Base-by-base conservation (phyloP, 2,113 vertebrate species). In the Dromas ardeola region DNA sequence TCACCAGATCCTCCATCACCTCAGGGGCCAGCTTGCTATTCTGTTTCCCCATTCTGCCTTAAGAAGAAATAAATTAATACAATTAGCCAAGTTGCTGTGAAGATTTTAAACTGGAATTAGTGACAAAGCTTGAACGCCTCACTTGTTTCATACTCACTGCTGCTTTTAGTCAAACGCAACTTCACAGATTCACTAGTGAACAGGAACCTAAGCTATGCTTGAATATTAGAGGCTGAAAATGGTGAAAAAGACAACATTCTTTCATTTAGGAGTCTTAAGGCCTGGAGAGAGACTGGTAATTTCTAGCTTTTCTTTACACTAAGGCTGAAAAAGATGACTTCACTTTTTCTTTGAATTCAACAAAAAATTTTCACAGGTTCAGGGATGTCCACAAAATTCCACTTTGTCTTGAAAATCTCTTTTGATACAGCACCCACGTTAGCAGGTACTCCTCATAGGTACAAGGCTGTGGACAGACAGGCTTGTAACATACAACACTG, bases 1-100 rank as follows among this genome's bases (percentile, higher is more conserved):
- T 99, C 98, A 99, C 99, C 98, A 99, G 98, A 97, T 99, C 99
- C 97, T 99, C 99, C 99, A 99, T 99, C 97, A 99, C 99, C 98
- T 99, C 99, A 20, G 99, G 99, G 97, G 99, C 99, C 98, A 99
- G 99, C 97, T 99, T 99, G 98, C 99, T 99, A 96, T 99, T 99
- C 97, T 99, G 99, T 97, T 99, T 99, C 98, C 99, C 99, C 99
- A 99, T 99, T 98, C 76, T 99, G 98, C 98, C 99, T 99, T 96
- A 76, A 95, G 58, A 97, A 96, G 88, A 96, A 97, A 97, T 58
- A 98, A 86, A 96, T 69, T 3, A 63, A 94, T 19, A 79, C 38
- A 56, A 58, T 98, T 90, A 98, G 94, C 9, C 19, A 88, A 43
- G 45, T 36, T 65, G n/a, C 30, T 30, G 58, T 61, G 65, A 93